Evolutionary conservation across 2,888 invertebrate genomes (phyloP).

Genomic region (Hirtodrosophila histrioides): DNA sequence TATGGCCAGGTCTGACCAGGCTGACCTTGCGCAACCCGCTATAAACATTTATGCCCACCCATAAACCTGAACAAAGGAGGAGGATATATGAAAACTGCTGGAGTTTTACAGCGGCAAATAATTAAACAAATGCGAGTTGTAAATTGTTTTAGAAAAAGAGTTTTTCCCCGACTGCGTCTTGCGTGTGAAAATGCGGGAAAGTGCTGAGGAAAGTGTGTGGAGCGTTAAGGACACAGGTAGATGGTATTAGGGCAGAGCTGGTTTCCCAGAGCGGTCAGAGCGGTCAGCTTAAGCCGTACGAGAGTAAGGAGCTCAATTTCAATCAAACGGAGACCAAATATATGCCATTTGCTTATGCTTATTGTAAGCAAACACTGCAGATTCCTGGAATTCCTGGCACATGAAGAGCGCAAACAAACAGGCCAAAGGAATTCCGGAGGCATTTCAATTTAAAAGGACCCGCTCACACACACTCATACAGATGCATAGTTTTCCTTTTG

Average conservation of each 20-base stretch:
- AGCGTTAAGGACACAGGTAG: constrained; percentile 20
- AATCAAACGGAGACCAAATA: constrained; percentile 22
- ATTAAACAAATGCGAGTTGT: constrained; percentile 29
- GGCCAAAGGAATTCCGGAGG: constrained; percentile 9
- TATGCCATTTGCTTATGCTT: constrained; percentile 36
- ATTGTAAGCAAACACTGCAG: constrained; percentile 46
- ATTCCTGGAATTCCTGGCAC: constrained; percentile 46
- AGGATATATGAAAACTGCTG: constrained; percentile 20
- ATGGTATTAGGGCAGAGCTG: constrained; percentile 3
- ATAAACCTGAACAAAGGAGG: constrained; percentile 31
- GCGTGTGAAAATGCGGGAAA: constrained; percentile 48
- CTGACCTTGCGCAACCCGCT: constrained; percentile 17
- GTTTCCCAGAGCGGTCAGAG: constrained; percentile 1
- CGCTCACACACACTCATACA: constrained; percentile 16
- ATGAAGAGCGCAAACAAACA: constrained; percentile 19
- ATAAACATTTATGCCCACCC: constrained; percentile 25
- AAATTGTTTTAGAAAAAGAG: constrained; percentile 22
- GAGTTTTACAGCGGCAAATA: constrained; percentile 9
- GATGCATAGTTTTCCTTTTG: constrained; percentile 14
- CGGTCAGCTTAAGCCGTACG: not conserved
- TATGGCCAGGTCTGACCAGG: constrained; percentile 4
- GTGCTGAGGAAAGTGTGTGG: constrained; percentile 2
- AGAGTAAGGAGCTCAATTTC: constrained; percentile 21
- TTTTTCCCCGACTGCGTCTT: constrained; percentile 10
- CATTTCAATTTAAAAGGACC: constrained; percentile 46